Conservation (phyloP, 2,797 vertebrate genomes). For the Macropus fuliginosus region DNA sequence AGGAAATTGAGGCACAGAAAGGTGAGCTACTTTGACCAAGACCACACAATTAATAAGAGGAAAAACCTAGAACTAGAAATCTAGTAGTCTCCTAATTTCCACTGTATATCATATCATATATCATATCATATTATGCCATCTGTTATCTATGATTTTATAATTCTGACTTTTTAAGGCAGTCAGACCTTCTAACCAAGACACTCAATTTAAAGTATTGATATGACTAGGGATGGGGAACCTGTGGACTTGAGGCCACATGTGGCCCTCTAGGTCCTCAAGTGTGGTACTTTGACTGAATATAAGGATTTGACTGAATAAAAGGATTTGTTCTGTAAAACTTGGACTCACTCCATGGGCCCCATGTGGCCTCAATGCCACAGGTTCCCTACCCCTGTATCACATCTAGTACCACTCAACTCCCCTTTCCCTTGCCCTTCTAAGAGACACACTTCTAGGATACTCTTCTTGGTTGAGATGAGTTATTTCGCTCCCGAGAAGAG, state of each 20-base stretch:
- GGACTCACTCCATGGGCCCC: no score
- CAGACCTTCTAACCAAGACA: background rate
- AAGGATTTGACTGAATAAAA: no score
- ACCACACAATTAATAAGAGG: background rate
- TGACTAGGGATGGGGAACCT: background rate
- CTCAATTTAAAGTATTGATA: background rate
- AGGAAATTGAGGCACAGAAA: background rate
- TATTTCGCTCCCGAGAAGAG: background rate
- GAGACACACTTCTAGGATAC: background rate
- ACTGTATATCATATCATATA: background rate
- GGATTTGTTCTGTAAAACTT: no score
- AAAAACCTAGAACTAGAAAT: background rate
- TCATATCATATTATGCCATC: background rate
- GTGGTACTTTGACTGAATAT: no score
- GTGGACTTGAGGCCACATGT: no score
- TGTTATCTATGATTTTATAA: background rate
- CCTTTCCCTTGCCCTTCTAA: background rate
- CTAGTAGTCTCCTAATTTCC: background rate
- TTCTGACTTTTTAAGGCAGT: background rate
- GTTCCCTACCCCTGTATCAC: background rate
- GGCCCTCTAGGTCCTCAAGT: no score
- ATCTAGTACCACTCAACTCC: background rate
- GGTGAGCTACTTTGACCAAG: background rate
- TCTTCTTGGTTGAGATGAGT: background rate
- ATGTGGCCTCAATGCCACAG: no score